Evolutionary conservation across 1,140 invertebrate species (phyloP).

Genomic region (Ephestia elutella): DNA sequence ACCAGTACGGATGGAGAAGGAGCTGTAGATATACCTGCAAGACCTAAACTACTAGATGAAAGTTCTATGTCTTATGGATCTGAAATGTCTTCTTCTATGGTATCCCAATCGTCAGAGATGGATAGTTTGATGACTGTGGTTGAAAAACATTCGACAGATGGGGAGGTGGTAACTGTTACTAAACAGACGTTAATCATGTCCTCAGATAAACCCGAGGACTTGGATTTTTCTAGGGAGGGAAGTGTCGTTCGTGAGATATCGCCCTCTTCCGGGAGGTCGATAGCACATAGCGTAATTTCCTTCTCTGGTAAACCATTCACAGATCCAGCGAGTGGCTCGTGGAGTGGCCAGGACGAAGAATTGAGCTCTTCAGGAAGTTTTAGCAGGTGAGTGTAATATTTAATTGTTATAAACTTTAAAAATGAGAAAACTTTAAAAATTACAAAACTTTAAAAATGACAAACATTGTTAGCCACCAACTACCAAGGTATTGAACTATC

Average conservation of each 20-base stretch:
- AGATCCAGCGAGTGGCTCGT: slow-evolving; percentile 74
- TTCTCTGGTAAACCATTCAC: slow-evolving; percentile 72
- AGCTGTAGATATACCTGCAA: slow-evolving; percentile 61
- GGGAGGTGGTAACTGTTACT: slow-evolving; percentile 49
- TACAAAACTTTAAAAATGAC: no score
- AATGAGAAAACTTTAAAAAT: no score
- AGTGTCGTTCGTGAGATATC: slow-evolving; percentile 68
- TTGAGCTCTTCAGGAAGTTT: slow-evolving; percentile 72
- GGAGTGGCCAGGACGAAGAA: slow-evolving; percentile 73
- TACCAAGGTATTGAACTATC: no score
- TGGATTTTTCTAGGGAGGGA: slow-evolving; percentile 60
- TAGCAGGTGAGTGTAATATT: slow-evolving; percentile 54
- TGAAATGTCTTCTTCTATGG: slow-evolving; percentile 71
- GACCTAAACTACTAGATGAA: slow-evolving; percentile 49
- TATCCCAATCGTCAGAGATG: slow-evolving; percentile 71
- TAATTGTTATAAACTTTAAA: neutral
- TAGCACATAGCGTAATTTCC: slow-evolving; percentile 63
- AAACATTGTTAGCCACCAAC: no score
- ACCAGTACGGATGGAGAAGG: slow-evolving; percentile 62
- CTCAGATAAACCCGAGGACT: slow-evolving; percentile 59
- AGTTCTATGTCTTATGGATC: slow-evolving; percentile 62
- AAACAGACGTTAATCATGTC: slow-evolving; percentile 55
- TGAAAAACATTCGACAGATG: slow-evolving; percentile 50
- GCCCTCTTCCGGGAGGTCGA: slow-evolving; percentile 69
- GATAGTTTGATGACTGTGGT: slow-evolving; percentile 72